These are phyloP conservation scores for Sinosuthora webbiana DNA, from an alignment of 2,113 vertebrate species.

Conservation along the genomic window DNA sequence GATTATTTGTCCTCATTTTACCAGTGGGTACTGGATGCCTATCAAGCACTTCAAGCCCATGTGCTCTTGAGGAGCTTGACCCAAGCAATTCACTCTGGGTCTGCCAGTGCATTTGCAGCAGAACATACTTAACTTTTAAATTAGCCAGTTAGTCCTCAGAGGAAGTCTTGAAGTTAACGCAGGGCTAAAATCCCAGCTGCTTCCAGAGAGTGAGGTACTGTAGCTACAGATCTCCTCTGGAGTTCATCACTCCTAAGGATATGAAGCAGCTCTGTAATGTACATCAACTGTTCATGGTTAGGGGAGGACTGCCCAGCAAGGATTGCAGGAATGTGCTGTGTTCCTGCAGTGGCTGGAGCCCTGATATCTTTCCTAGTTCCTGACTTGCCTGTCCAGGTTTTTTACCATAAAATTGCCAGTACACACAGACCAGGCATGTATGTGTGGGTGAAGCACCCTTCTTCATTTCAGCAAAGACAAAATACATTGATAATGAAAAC, in stretches of 20 bases:
- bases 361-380: neutral
- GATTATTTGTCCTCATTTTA: neutral
- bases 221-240: neutral
- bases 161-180: neutral
- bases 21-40: neutral
- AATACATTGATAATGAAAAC: neutral
- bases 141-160: neutral
- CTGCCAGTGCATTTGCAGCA: neutral
- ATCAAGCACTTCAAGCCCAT: neutral
- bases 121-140: neutral
- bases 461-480: neutral
- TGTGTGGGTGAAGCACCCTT: neutral
- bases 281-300: neutral
- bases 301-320: neutral
- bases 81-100: neutral
- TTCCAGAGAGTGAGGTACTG: neutral
- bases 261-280: neutral
- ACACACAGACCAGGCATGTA: neutral
- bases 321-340: neutral
- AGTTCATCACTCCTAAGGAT: neutral
- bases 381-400: neutral
- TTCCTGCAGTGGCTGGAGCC: neutral
- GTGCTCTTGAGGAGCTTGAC: neutral
- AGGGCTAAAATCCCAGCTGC: neutral
- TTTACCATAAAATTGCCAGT: neutral